phyloP scores from a whole-genome alignment of 2,888 invertebrate genomes.

The Drosophila anomalata region DNA sequence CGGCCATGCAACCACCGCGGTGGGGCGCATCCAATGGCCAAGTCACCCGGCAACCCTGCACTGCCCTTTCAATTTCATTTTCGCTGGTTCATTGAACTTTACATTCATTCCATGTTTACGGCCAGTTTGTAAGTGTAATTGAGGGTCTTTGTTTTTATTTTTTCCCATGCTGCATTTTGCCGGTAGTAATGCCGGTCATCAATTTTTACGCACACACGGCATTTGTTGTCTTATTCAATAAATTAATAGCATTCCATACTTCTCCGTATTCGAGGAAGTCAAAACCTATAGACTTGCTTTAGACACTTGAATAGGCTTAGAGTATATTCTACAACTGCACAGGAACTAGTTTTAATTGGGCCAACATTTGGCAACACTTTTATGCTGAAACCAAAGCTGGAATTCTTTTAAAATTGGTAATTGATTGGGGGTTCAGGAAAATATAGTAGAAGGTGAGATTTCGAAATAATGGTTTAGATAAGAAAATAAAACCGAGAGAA shows the following conservation, averaged over 20 bases:
- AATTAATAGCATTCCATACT: not conserved
- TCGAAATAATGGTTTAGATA: not conserved
- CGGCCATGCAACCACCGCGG: slow-evolving; percentile 34
- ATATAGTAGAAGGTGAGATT: not conserved
- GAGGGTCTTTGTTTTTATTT: slow-evolving; percentile 25
- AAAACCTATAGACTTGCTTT: not conserved
- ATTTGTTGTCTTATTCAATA: slow-evolving; percentile 6
- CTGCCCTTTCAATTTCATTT: slow-evolving; percentile 53
- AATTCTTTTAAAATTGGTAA: slow-evolving; percentile 13
- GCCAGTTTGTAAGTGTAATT: slow-evolving; percentile 42
- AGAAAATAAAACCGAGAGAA: not conserved
- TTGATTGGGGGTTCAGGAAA: not conserved
- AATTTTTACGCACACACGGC: not conserved
- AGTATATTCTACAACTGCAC: slow-evolving; percentile 19
- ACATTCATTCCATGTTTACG: slow-evolving; percentile 1
- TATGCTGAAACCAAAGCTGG: slow-evolving; percentile 16
- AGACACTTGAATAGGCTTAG: slow-evolving; percentile 1
- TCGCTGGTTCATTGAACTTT: slow-evolving; percentile 63
- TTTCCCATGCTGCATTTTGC: not conserved
- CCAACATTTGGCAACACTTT: slow-evolving; percentile 28
- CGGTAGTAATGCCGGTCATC: slow-evolving; percentile 10
- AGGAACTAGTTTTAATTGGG: slow-evolving; percentile 39
- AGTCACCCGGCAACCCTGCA: slow-evolving; percentile 57
- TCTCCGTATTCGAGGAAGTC: slow-evolving; percentile 23
- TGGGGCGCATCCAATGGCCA: slow-evolving; percentile 18